A percentile compares a stretch with the other conserved stretches of the same genome.
Conservation (phyloP, 1,140 invertebrate species). For the Drosophila arizonae region DNA sequence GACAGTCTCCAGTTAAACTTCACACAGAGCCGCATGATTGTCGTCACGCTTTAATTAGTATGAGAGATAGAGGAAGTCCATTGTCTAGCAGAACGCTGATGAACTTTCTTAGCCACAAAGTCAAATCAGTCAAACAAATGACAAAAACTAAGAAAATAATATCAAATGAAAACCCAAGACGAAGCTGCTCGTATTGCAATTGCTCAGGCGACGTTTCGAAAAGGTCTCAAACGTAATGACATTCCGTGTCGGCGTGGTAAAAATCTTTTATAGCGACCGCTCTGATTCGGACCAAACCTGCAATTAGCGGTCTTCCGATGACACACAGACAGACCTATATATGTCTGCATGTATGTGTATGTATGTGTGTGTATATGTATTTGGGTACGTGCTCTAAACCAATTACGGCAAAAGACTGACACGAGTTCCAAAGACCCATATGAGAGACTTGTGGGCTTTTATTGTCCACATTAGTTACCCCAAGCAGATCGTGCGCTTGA, state of each 20-base stretch:
- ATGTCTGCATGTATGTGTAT: neutral
- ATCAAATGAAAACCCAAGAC: neutral
- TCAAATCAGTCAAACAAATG: conserved; percentile 4
- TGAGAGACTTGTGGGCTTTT: conserved; percentile 44
- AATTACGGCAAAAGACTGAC: conserved; percentile 62
- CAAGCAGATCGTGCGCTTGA: conserved; percentile 42
- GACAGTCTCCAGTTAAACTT: too few species aligned
- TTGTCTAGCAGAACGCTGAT: conserved; percentile 3
- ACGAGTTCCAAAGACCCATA: conserved; percentile 50
- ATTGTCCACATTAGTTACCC: conserved; percentile 50
- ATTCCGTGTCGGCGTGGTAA: conserved; percentile 45
- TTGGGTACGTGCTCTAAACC: conserved; percentile 65
- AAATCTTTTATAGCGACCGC: conserved; percentile 48
- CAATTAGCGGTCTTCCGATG: conserved; percentile 50
- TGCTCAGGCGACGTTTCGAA: conserved; percentile 3
- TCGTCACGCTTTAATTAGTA: conserved; percentile 5
- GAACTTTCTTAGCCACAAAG: neutral
- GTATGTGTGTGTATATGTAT: neutral
- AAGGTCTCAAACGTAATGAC: conserved; percentile 47
- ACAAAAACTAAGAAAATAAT: neutral
- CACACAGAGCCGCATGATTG: neutral
- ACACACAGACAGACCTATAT: neutral
- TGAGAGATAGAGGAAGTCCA: conserved; percentile 10
- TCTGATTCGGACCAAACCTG: conserved; percentile 37
- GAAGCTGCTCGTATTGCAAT: conserved; percentile 10